Percentiles rank a stretch among this genome's conserved stretches.
Evolutionary conservation across 64 coral and sea anemone species (phyloP).

Genomic region (Exaiptasia diaphana): DNA sequence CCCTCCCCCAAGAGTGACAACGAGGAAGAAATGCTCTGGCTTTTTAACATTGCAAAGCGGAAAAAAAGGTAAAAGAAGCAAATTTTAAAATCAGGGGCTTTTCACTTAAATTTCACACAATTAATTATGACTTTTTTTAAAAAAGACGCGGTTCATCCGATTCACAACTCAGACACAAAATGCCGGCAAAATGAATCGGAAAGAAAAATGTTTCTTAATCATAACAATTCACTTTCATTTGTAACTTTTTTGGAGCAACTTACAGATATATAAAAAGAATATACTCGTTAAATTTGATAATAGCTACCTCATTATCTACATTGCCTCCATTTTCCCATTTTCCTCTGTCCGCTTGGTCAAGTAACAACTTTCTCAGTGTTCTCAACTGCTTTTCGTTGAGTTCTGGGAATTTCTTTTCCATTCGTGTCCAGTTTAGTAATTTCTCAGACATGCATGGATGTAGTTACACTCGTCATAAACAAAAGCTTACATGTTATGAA

Average conservation of each 20-base stretch:
- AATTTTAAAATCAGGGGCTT: neutral
- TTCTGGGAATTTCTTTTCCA: slow-evolving; percentile 12
- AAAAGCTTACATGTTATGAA: too few relatives aligned
- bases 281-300: neutral
- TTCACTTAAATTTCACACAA: neutral
- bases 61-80: neutral
- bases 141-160: too few relatives aligned
- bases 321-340: neutral
- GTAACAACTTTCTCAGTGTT: neutral
- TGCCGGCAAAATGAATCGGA: neutral
- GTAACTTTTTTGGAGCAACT: too few relatives aligned
- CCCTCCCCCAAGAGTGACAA: too few relatives aligned
- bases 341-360: neutral
- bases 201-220: too few relatives aligned
- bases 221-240: too few relatives aligned
- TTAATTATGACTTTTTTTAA: neutral
- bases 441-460: too few relatives aligned
- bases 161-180: too few relatives aligned
- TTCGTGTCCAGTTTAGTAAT: too few relatives aligned
- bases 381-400: slow-evolving; percentile 4
- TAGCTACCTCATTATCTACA: neutral
- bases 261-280: neutral
- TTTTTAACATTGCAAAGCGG: too few relatives aligned
- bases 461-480: too few relatives aligned
- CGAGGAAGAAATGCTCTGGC: too few relatives aligned